phyloP scores from a whole-genome alignment of 30 jellyfish, hydroid and myxozoan genomes.

The Calvadosia cruxmelitensis region DNA sequence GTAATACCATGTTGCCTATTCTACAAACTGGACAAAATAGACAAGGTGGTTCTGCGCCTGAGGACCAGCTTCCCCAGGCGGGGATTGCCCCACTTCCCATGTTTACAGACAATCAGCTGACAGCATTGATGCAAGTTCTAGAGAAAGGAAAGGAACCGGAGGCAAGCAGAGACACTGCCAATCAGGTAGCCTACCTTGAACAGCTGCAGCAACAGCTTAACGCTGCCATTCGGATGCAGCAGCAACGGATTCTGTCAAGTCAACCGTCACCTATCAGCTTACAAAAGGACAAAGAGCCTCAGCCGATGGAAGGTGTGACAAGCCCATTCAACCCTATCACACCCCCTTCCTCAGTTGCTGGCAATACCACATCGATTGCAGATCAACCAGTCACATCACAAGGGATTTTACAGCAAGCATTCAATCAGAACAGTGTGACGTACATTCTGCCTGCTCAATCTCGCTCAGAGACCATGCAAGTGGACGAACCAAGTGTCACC shows the following conservation, averaged over 20 bases:
- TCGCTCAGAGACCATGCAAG: neutral
- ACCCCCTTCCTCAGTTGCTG: no score
- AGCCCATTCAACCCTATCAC: no score
- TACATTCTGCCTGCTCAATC: neutral
- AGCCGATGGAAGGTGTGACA: no score
- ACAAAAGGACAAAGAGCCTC: neutral
- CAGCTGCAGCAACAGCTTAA: constrained; percentile 75
- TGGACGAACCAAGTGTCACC: no score
- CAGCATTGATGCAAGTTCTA: constrained; percentile 51
- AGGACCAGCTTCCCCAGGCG: neutral
- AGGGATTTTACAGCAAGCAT: neutral
- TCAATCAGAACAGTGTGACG: neutral
- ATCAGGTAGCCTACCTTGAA: constrained; percentile 54
- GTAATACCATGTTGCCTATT: neutral
- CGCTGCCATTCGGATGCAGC: constrained; percentile 38
- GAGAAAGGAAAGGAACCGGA: constrained; percentile 44
- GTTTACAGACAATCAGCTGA: constrained; percentile 62
- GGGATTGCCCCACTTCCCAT: constrained; percentile 36
- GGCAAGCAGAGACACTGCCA: constrained; percentile 56
- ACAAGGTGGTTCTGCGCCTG: neutral
- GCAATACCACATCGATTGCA: no score
- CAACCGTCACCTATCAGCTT: neutral
- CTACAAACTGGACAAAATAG: neutral
- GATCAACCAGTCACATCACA: neutral
- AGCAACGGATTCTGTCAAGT: constrained; percentile 18